Base-by-base conservation (phyloP, 2,797 vertebrate genomes). In the Bradypodion ventrale region DNA sequence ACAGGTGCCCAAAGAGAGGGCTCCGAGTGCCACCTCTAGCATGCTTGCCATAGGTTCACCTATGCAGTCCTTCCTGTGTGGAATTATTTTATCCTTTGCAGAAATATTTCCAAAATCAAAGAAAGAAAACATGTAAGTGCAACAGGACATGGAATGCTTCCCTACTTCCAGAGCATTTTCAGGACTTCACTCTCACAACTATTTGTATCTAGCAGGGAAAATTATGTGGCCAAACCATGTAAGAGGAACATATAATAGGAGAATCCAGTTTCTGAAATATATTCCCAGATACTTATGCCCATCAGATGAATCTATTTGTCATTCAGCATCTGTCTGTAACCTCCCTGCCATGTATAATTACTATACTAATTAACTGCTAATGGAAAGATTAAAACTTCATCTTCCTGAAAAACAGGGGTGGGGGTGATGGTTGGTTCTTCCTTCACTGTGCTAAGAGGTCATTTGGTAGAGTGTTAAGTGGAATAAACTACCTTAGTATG, bases 351-450 rank as follows among this genome's bases (percentile, higher is more conserved):
- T 25, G 8, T 40, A 21, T 72, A 86, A 86, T 32, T 70, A 65
- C 74, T 32, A 32, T 70, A 70, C 13, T 65, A 42, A 86, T 82
- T 65, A 77, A 82, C 56, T 63, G 27, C 56, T 77, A 72, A 68
- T 69, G 84, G 46, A 80, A 83, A n/a, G 5, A 75, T 75, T 52
- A 65, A 25, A 60, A 76, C 49, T 82, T 70, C 44, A 77, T 82
- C 42, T 27, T 25, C 65, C 72, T 63, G 65, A 40, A 72, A 73
- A 59, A 32, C 15, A n/a, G n/a, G n/a, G n/a, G n/a, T n/a, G n/a
- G n/a, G n/a, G n/a, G 23, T n/a, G 56, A n/a, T 76, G 69, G 32
- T 66, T n/a, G 37, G 21, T 21, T 21, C 19, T 65, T 13, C 27
- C 35, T 69, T 76, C 76, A 7, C 40, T n/a, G 1, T 37, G 56